Evolutionary conservation across 2,113 vertebrate genomes (phyloP), one percentile per base, ranked within the genome.

Genomic region (Equus quagga): DNA sequence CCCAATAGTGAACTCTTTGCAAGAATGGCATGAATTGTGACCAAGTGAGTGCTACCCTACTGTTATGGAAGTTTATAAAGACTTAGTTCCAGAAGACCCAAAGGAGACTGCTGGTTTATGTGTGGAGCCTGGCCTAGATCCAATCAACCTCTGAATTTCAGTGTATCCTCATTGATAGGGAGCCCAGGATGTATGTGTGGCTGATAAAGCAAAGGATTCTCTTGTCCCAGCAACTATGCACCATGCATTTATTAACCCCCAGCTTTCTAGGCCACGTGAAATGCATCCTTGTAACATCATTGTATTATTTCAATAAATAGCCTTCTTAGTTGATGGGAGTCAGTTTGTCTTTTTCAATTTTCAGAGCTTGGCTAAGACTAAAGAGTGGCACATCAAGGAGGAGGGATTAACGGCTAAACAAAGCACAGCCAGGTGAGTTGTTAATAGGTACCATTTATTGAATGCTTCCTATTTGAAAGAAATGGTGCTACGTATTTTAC

Each of bases 281-380:
- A 73, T 85, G 18, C 31, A 89, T 88, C 65, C 86, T 79, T 96
- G 85, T 95, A 92, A 93, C 60, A 93, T 88, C 44, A 73, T 80
- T 93, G 92, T 95, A 76, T 84, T 88, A 64, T 92, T 97, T 97
- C 79, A 97, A 98, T 96, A 97, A 98, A 97, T 70, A 76, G 54
- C 76, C 87, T 85, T 89, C 62, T 95, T 94, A 81, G 75, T 92
- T 95, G 70, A 83, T 84, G 70, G 93, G 65, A 95, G 94, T 96
- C 80, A 95, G 87, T 95, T 94, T 96, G 84, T 95, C 91, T 92
- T 91, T 97, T 96, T 98, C 89, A 81, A 64, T 98, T 96, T 96
- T 97, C 72, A 97, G 81, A 96, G 89, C 69, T 67, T 96, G 93
- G 54, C 76, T 94, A 94, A 97, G 44, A 95, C 97, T 89, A 94